Evolutionary conservation across 35 echinoderm and acorn worm species (phyloP), one percentile per base, ranked within the genome.

Genomic region (Acanthaster planci): DNA sequence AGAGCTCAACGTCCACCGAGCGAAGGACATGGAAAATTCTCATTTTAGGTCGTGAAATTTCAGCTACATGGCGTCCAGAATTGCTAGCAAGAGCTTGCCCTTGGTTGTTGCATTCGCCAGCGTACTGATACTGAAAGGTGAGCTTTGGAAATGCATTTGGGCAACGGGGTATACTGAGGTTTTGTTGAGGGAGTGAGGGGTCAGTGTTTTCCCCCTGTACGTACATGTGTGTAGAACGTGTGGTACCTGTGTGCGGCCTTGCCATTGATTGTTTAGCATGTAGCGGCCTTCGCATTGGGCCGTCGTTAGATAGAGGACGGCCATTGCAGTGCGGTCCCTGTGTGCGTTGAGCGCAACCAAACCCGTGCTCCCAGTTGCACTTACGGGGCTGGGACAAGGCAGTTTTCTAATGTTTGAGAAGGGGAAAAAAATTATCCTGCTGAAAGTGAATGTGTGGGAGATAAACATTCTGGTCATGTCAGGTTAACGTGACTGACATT

Each of bases 31-130:
- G 64, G 64, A 72, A 72, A 72, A 34, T 72, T 72, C 64, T 27
- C 64, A 72, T 72, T 31, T 72, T 29, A 29, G 64, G 64, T 34
- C 64, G 23, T 72, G 64, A 72, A 14, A 34, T 31, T 34, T 27
- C 23, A 26, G 64, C 64, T 72, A 72, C 64, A 72, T 72, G 64
- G 64, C 64, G 64, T 72, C 64, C 64, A 72, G 30, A 72, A 72
- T 26, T 26, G 29, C 64, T 72, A 30, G 34, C 23, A 72, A 72
- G 26, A 72, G 64, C 42, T 12, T 47, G 64, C 64, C 64, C 34
- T 34, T 29, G 64, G 23, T 72, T 72, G 64, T 72, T 30, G 64
- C 34, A 34, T 35, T 72, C 64, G n/a, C 30, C 23, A 31, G 34
- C 64, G 26, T 72, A 72, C 64, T 72, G 64, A 36, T 72, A 72